phyloP scores from a whole-genome alignment of 2,113 vertebrate genomes.

The Noturus placidus region DNA sequence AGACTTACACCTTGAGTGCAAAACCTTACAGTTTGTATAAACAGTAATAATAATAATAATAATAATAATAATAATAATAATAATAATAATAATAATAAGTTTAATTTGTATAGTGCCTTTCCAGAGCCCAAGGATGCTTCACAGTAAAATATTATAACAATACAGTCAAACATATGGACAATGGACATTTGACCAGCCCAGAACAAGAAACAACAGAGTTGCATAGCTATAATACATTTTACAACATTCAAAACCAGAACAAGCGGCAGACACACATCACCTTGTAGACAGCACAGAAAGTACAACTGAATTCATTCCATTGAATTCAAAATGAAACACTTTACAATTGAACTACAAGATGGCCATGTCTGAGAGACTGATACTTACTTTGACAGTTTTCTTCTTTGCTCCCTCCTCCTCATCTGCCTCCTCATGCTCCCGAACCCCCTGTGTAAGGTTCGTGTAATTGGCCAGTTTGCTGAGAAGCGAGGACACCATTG shows the following conservation, averaged over 20 bases:
- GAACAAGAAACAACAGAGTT: no score
- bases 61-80: no score
- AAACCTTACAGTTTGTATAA: neutral
- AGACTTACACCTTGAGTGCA: neutral
- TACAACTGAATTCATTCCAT: neutral
- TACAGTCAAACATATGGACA: no score
- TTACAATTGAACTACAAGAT: neutral
- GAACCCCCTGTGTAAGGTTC: conserved; percentile 92
- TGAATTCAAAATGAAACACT: neutral
- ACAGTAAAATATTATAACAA: no score
- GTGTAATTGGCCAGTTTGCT: conserved; percentile 96
- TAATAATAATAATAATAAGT: no score
- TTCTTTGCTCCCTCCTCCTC: conserved; percentile 84
- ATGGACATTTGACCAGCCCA: no score
- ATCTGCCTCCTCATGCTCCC: conserved; percentile 90
- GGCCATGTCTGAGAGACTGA: neutral
- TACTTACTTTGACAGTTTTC: conserved; percentile 70
- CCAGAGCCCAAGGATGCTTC: no score
- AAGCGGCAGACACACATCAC: no score
- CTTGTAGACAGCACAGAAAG: no score
- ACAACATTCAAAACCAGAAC: no score
- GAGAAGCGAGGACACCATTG: conserved; percentile 96
- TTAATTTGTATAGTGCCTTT: no score
- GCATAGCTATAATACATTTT: no score
- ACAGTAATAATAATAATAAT: neutral